Conservation (phyloP, 2,888 invertebrate species). For the Tachina fera region DNA sequence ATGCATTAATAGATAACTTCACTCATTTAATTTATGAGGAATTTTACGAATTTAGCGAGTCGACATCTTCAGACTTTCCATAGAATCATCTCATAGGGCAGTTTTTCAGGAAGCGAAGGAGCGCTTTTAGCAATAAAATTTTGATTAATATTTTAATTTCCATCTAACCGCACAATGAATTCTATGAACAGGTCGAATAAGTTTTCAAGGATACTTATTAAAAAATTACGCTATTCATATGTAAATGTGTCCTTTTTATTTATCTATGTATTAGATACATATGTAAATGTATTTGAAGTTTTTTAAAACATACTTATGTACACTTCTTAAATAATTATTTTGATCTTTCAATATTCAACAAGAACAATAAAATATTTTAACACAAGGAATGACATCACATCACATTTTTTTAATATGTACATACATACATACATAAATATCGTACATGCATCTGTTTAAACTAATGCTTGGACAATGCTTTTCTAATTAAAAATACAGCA, state of each 20-base stretch:
- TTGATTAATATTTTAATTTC: too few relatives aligned
- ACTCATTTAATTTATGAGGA: too few relatives aligned
- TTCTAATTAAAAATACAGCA: slow-evolving; percentile 76
- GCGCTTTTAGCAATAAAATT: too few relatives aligned
- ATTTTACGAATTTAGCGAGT: too few relatives aligned
- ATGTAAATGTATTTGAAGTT: not conserved
- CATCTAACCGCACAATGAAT: too few relatives aligned
- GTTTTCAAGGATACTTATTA: too few relatives aligned
- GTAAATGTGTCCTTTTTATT: too few relatives aligned
- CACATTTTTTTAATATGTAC: not conserved
- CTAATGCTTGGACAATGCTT: slow-evolving; percentile 61
- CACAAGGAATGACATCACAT: slow-evolving; percentile 42
- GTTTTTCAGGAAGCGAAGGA: too few relatives aligned
- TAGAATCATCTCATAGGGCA: too few relatives aligned
- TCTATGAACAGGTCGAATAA: too few relatives aligned
- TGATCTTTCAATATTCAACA: not conserved
- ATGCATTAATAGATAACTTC: not conserved
- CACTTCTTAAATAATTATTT: slow-evolving; percentile 6
- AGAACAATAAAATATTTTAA: slow-evolving; percentile 26
- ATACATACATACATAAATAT: not conserved
- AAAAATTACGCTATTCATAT: too few relatives aligned
- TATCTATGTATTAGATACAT: not conserved
- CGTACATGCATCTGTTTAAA: not conserved
- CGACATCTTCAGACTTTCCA: too few relatives aligned
- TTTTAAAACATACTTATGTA: slow-evolving; percentile 8